phyloP scores from a whole-genome alignment of 2,113 vertebrate genomes.

The Heterochromis multidens region DNA sequence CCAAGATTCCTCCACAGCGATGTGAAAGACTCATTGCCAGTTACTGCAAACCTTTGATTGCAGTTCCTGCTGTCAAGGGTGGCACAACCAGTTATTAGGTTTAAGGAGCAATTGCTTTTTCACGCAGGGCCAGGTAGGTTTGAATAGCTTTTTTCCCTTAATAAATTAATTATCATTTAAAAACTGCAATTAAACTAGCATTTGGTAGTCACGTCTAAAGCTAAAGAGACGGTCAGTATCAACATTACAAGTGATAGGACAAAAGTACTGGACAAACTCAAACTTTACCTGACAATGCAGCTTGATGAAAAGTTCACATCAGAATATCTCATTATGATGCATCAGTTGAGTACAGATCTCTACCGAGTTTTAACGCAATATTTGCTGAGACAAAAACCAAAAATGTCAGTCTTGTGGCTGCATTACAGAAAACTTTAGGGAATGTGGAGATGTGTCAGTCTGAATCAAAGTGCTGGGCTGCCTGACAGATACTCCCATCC shows the following conservation, averaged over 20 bases:
- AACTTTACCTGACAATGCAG: not conserved
- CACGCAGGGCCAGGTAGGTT: no score
- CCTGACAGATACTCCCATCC: not conserved
- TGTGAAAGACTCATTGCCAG: not conserved
- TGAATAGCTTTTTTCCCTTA: no score
- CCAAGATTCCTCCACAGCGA: accelerated
- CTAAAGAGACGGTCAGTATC: not conserved
- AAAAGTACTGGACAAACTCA: not conserved
- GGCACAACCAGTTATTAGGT: no score
- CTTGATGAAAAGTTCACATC: not conserved
- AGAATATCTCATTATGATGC: not conserved
- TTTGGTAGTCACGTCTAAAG: not conserved
- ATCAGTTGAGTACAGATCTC: not conserved
- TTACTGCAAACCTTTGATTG: no score
- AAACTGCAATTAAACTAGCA: not conserved
- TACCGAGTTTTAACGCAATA: not conserved
- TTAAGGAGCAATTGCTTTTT: no score
- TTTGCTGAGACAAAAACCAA: not conserved
- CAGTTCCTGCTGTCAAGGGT: no score
- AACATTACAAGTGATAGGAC: not conserved
- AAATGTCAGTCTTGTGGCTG: not conserved
- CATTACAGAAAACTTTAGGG: not conserved
- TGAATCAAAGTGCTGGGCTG: not conserved
- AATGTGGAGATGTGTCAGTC: not conserved
- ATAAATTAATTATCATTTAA: no score